These are phyloP conservation scores for Amblyteles armatorius DNA, from an alignment of 2,888 invertebrate genomes.

Conservation along the genomic window DNA sequence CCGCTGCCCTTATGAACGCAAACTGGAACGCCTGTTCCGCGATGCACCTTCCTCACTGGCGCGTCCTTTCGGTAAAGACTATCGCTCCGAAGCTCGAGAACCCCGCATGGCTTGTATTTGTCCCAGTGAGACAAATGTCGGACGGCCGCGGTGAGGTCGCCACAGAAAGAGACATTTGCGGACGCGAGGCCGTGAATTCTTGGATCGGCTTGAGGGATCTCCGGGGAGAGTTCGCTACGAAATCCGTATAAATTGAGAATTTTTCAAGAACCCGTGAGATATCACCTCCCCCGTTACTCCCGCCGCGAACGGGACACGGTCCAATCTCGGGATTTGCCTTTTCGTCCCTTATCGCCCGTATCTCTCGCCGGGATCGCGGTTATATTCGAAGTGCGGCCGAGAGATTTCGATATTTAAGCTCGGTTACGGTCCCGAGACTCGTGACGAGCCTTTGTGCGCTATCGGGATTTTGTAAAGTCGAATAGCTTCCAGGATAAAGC, in stretches of 20 bases:
- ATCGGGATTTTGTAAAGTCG: slow-evolving; percentile 60
- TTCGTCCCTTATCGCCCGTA: slow-evolving; percentile 43
- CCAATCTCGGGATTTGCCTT: slow-evolving; percentile 38
- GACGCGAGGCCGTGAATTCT: slow-evolving; percentile 49
- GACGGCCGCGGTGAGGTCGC: slow-evolving; percentile 12
- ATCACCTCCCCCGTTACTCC: not conserved
- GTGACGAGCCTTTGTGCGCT: slow-evolving; percentile 27
- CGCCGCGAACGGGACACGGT: slow-evolving; percentile 5
- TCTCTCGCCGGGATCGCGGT: slow-evolving; percentile 28
- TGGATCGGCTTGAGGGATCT: slow-evolving; percentile 40
- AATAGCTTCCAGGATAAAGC: slow-evolving; percentile 31
- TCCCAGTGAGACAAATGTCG: slow-evolving; percentile 30
- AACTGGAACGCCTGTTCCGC: slow-evolving; percentile 27
- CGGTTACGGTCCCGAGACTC: not conserved
- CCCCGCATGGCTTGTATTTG: slow-evolving; percentile 26
- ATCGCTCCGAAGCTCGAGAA: not conserved
- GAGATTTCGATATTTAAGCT: slow-evolving; percentile 43
- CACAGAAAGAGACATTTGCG: slow-evolving; percentile 9
- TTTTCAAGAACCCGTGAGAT: slow-evolving; percentile 31
- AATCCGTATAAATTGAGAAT: slow-evolving; percentile 54
- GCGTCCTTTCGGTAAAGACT: slow-evolving; percentile 27
- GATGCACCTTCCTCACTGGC: slow-evolving; percentile 37
- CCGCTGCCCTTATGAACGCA: slow-evolving; percentile 24
- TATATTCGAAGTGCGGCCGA: slow-evolving; percentile 37
- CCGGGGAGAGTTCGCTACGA: not conserved